Conservation (phyloP, 2,113 vertebrate species). For the Enhydra lutris region DNA sequence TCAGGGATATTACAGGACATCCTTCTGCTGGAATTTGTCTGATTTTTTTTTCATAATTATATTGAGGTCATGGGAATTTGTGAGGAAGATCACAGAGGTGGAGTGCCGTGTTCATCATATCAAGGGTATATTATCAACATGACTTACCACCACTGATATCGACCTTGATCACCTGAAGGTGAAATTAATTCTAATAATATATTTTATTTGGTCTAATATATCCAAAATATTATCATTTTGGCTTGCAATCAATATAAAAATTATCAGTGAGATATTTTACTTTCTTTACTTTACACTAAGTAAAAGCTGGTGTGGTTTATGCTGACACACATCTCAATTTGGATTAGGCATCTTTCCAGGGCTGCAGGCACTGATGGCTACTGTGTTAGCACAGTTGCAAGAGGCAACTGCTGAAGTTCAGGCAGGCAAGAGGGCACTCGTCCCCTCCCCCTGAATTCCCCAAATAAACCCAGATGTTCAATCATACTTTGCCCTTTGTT, state of each 20-base stretch:
- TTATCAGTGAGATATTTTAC: neutral
- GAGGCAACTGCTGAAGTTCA: neutral
- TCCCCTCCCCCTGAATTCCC: neutral
- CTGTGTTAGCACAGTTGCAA: neutral
- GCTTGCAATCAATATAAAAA: neutral
- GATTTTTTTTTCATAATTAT: neutral
- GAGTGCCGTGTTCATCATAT: neutral
- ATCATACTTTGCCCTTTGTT: neutral
- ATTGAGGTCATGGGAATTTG: neutral
- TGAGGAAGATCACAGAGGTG: neutral
- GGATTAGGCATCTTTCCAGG: neutral
- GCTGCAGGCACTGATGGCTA: too few species aligned
- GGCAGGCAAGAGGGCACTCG: neutral
- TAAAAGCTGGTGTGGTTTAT: neutral
- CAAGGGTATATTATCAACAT: neutral
- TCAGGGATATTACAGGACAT: neutral
- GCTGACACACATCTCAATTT: neutral
- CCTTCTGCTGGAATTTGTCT: neutral
- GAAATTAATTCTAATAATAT: neutral
- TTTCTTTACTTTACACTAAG: neutral
- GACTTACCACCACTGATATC: neutral
- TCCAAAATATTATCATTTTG: neutral
- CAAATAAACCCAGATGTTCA: neutral
- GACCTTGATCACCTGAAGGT: neutral
- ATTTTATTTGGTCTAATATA: neutral